Base-by-base conservation (phyloP, 2,888 invertebrate species). In the Dicyrtomina minuta region DNA sequence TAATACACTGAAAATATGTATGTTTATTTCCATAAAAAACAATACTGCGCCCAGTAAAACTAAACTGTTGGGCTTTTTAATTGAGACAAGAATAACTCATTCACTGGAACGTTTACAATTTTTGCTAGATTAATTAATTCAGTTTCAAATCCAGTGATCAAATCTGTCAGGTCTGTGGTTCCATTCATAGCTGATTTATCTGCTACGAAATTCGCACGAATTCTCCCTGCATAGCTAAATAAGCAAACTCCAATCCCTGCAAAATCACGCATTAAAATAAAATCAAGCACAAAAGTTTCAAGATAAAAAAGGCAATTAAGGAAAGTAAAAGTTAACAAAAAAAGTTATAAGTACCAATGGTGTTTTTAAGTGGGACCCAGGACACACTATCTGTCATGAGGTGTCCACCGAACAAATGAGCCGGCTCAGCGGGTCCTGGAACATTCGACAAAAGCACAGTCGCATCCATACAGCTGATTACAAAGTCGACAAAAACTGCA, bases 371-470 rank as follows among this genome's bases (percentile, higher is more conserved):
- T 0, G 78, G 76, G 8, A 74, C 73, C 76, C 76, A 78, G 51
- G 74, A 75, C 0, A 74, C 75, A 46, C 72, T 73, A 17, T 78
- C 78, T 1, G 72, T 71, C 3, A 78, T 59, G 43, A 70, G 59
- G 72, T 78, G 75, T 1, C 78, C 78, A 26, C 72, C 74, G 71
- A 78, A 78, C 6, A 78, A 58, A 2, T 72, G 68, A 4, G 72
- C 74, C 24, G 72, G 55, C 64, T 77, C 76, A 1, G 72, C 69
- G 1, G 78, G 76, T 13, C 78, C 78, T 1, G 78, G 78, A 24
- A 78, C 76, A 73, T 78, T 78, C 10, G 74, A 74, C 6, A 78
- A 49, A 8, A 78, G 70, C 27, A 77, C 43, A 0, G 78, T 78
- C 2, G 76, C 73, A 74, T 75, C 74, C 10, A 69, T 39, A 15